Percentiles rank a stretch among this genome's conserved stretches.
Conservation (phyloP, 2,888 invertebrate species). For the Stegana nigrithorax region DNA sequence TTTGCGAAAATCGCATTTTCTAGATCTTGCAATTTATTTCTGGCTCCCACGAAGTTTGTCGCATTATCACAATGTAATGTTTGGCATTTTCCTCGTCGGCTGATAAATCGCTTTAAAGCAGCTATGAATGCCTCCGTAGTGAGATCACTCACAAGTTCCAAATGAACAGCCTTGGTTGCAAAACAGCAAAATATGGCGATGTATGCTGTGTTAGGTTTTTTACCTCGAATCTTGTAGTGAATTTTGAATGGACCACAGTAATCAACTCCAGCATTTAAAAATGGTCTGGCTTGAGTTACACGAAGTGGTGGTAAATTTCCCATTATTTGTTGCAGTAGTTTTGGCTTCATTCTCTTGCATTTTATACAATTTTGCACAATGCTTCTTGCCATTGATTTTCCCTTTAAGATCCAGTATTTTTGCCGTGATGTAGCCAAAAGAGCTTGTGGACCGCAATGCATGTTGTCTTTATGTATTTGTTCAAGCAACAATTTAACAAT, state of each 20-base stretch:
- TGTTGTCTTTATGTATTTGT: slow-evolving; percentile 11
- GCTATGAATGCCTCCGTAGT: slow-evolving; percentile 15
- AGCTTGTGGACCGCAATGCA: slow-evolving; percentile 23
- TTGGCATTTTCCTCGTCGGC: slow-evolving; percentile 7
- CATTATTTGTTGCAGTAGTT: slow-evolving; percentile 38
- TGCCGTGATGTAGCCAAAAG: slow-evolving; percentile 27
- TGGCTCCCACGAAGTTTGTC: slow-evolving; percentile 8
- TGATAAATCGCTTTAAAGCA: slow-evolving; percentile 6
- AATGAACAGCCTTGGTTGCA: slow-evolving; percentile 23
- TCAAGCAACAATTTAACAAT: slow-evolving; percentile 20
- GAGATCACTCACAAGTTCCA: slow-evolving; percentile 10
- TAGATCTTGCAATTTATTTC: neutral
- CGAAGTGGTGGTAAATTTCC: slow-evolving; percentile 19
- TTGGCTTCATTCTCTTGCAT: slow-evolving; percentile 29
- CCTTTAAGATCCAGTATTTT: slow-evolving; percentile 40
- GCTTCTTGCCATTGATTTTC: slow-evolving; percentile 25
- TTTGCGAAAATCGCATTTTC: neutral
- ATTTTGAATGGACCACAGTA: slow-evolving; percentile 18
- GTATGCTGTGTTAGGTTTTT: slow-evolving; percentile 4
- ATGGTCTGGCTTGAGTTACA: slow-evolving; percentile 2
- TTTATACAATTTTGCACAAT: slow-evolving; percentile 31
- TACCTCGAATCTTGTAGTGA: slow-evolving; percentile 5
- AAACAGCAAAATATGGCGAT: slow-evolving; percentile 31
- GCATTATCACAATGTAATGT: slow-evolving; percentile 14
- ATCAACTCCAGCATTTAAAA: slow-evolving; percentile 15